Evolutionary conservation across 2,888 invertebrate genomes (phyloP), one percentile per base, ranked within the genome.

Genomic region (Mystacides longicornis): DNA sequence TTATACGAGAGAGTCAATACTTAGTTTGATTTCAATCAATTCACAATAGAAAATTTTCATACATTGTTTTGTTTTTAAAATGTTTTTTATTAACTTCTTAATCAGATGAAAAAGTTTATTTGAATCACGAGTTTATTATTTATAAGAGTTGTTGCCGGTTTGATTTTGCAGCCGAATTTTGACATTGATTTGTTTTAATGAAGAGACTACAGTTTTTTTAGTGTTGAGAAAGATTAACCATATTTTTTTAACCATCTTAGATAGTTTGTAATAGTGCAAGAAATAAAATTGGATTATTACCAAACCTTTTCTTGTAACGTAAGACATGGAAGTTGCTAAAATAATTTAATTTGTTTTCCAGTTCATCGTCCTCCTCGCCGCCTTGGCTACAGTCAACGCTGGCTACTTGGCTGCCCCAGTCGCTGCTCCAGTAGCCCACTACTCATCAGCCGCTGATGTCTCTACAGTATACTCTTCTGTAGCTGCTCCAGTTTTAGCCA

Each of bases 391-490:
- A 51, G 61, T 52, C 51, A 60, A 62, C 57, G 49, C 64, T 64
- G 47, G 61, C 45, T 20, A 54, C 4, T 47, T 51, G 51, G 59
- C 58, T 18, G 63, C 65, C 18, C 52, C 62, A 47, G 65, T 66
- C 58, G 64, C 66, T 47, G 65, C 67, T 43, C 68, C 74, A 22
- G 71, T 71, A 31, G 73, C 73, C 63, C 58, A 58, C 52, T 81
- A 72, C 71, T 77, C 70, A 69, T 72, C 65, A 69, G 78, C 65
- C 60, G 66, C 21, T 19, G 62, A 65, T 1, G 63, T 65, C 19
- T 61, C 63, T 21, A 60, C 60, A 3, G 63, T 63, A 45, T 60
- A 64, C 59, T 60, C 64, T 60, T 65, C 62, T 33, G 48, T 57
- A 31, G 48, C 48, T 48, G 48, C 48, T 48, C 62, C 66, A 19